These are phyloP conservation scores for Hippopotamyrus pictus DNA, from an alignment of 2,797 vertebrate genomes.

Conservation along the genomic window DNA sequence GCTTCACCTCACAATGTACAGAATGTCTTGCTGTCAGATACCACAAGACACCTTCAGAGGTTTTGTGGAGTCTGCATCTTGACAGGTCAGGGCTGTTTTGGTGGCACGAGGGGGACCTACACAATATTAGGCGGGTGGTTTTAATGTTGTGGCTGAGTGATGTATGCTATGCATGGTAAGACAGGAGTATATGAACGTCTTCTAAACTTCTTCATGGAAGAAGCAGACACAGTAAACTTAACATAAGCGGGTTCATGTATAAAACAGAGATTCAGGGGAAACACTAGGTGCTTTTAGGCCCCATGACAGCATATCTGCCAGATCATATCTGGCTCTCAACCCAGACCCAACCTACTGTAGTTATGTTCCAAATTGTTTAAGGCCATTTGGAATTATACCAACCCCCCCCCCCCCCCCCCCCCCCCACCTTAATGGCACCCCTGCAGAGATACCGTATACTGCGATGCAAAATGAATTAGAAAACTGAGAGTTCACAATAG, in stretches of 20 bases:
- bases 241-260: conserved; percentile 29
- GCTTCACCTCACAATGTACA: background rate
- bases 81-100: background rate
- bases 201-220: background rate
- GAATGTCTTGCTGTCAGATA: background rate
- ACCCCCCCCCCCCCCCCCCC: background rate
- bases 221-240: conserved; percentile 11
- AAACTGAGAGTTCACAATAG: background rate
- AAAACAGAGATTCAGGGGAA: conserved; percentile 19
- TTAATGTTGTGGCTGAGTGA: background rate
- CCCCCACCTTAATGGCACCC: background rate
- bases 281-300: background rate
- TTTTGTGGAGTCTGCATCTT: background rate
- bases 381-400: background rate
- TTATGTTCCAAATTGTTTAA: background rate
- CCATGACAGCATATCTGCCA: background rate
- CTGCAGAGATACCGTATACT: background rate
- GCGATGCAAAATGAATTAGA: background rate
- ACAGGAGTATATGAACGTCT: background rate
- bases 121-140: background rate
- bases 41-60: background rate
- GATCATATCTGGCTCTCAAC: background rate
- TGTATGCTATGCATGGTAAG: background rate
- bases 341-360: background rate
- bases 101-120: background rate